phyloP scores from a whole-genome alignment of 2,797 vertebrate genomes.

The Glyptemys insculpta region DNA sequence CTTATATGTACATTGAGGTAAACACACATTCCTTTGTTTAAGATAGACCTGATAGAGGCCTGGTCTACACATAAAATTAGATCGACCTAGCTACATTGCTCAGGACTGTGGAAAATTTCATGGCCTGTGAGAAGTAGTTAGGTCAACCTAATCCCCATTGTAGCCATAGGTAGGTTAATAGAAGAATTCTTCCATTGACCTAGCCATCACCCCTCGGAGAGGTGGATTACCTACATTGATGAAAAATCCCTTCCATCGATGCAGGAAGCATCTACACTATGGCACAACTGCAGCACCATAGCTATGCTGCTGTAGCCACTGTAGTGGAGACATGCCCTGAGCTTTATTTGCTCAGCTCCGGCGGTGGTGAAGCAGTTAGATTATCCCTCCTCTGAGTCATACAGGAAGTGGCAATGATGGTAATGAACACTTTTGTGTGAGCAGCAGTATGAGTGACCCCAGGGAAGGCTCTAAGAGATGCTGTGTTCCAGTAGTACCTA shows the following conservation, averaged over 20 bases:
- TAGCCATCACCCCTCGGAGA: too few relatives aligned
- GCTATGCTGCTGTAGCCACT: not conserved
- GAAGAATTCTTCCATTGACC: too few relatives aligned
- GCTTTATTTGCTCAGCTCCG: not conserved
- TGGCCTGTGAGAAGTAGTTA: not conserved
- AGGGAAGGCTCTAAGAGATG: not conserved
- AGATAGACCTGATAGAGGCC: too few relatives aligned
- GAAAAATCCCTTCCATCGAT: not conserved
- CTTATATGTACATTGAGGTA: too few relatives aligned
- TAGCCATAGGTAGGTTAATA: too few relatives aligned
- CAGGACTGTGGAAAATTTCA: not conserved
- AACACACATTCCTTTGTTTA: too few relatives aligned
- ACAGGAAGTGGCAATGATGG: not conserved
- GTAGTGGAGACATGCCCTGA: not conserved
- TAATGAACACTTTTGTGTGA: not conserved
- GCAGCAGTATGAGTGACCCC: not conserved
- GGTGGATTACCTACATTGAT: too few relatives aligned
- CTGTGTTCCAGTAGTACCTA: not conserved
- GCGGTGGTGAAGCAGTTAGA: not conserved
- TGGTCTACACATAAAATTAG: not conserved
- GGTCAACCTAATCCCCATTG: not conserved
- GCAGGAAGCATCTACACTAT: not conserved
- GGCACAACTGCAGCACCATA: not conserved
- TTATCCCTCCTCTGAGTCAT: not conserved
- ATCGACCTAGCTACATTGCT: not conserved